Evolutionary conservation across 92 coral and sea anemone species (phyloP), one percentile per base, ranked within the genome.

Genomic region (Phenganax subtilis): DNA sequence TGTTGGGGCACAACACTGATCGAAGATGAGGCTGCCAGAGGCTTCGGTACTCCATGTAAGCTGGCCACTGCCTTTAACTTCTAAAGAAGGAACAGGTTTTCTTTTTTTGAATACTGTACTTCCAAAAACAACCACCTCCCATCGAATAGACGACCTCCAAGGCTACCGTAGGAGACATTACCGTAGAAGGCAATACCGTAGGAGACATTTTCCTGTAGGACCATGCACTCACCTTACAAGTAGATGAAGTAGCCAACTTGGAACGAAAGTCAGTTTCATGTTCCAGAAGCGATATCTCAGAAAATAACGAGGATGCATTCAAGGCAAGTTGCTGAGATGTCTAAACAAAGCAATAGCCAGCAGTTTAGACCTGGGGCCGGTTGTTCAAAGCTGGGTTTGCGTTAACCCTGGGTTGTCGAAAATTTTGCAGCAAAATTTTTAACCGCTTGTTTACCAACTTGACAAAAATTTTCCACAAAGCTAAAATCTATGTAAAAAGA

Each of bases 221-320:
- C 14, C 71, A 51, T 11, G 82, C 90, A 8, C 82, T 78, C 30
- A 78, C 82, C 67, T 61, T 78, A 51, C 27, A 47, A 72, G 72
- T 61, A 20, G 72, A 72, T 0, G 82, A 62, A 11, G 65, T 58
- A 25, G 82, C 82, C 28, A 78, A 67, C 72, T 63, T 78, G 58
- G 51, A 28, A 54, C 82, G 61, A 78, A 78, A 78, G 15, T 78
- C 82, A 61, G 57, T 8, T 63, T 82, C 90, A 62, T 81, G 86
- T 70, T 88, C 98, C 25, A 84, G 70, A 85, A 88, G 82, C 12
- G 91, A 94, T 9, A 94, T 79, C 61, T 94, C 98, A 55, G 96
- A 92, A 88, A 92, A 94, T 29, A 94, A 66, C 7, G 98, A 93
- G n/a, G 97, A 89, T 31, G 93, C 89, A 16, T 92, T 89, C 60